These are phyloP conservation scores for Danaus chrysippus DNA, from an alignment of 2,888 invertebrate genomes.

Conservation along the genomic window DNA sequence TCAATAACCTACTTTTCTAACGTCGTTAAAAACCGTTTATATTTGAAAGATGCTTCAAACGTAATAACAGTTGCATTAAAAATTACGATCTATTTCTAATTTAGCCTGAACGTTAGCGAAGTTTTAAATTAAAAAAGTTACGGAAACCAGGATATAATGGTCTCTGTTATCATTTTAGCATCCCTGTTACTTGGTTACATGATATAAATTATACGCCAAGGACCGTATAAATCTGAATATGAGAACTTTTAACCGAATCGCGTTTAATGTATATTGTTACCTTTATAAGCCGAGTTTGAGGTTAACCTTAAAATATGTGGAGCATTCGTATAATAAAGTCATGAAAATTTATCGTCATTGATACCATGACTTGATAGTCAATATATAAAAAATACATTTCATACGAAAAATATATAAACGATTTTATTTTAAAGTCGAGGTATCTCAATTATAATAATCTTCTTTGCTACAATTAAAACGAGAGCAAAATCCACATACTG, in stretches of 20 bases:
- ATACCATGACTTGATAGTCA: too few species aligned
- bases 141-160: not conserved
- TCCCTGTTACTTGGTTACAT: conserved; percentile 6
- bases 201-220: conserved; percentile 3
- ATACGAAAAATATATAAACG: too few species aligned
- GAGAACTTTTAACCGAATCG: conserved; percentile 1
- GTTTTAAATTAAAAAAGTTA: conserved; percentile 30
- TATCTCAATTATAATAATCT: not conserved
- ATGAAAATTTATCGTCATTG: too few species aligned
- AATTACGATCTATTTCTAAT: conserved; percentile 1
- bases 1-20: too few species aligned
- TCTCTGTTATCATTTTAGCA: conserved; percentile 1
- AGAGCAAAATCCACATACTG: not conserved
- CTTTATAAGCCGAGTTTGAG: not conserved
- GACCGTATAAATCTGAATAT: conserved; percentile 6
- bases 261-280: conserved; percentile 4
- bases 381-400: too few species aligned
- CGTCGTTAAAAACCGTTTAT: too few species aligned
- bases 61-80: too few species aligned
- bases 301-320: too few species aligned
- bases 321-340: too few species aligned
- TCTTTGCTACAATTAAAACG: not conserved
- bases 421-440: not conserved
- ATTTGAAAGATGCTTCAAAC: too few species aligned
- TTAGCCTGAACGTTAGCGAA: conserved; percentile 10